phyloP scores from a whole-genome alignment of 1,140 invertebrate species.

The Drosophila varians region DNA sequence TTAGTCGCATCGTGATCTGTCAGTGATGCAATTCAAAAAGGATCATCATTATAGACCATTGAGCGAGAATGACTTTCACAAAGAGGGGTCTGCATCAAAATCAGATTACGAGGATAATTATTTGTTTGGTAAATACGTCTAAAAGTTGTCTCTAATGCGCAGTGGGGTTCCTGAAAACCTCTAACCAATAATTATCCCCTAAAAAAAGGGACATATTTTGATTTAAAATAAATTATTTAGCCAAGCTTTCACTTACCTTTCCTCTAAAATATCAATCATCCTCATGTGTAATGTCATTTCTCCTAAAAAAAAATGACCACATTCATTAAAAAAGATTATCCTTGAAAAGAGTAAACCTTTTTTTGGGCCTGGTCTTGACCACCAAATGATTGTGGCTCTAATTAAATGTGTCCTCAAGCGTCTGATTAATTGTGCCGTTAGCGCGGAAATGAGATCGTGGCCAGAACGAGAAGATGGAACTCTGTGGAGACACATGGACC shows the following conservation, averaged over 20 bases:
- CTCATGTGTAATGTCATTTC: not conserved
- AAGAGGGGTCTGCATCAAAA: slow-evolving; percentile 19
- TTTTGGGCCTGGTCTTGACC: slow-evolving; percentile 43
- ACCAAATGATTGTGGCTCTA: slow-evolving; percentile 57
- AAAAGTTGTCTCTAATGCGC: slow-evolving; percentile 45
- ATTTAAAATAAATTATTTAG: not conserved
- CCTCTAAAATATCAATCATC: not conserved
- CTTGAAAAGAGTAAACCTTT: slow-evolving; percentile 34
- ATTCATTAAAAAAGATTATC: slow-evolving; percentile 13
- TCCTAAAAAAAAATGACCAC: slow-evolving; percentile 6
- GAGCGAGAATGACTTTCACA: slow-evolving; percentile 27
- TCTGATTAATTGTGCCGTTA: slow-evolving; percentile 77
- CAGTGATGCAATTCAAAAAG: slow-evolving; percentile 45
- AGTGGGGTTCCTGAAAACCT: slow-evolving; percentile 10
- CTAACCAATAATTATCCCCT: not conserved
- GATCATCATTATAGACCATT: slow-evolving; percentile 49
- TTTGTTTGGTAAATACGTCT: slow-evolving; percentile 55
- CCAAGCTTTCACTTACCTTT: not conserved
- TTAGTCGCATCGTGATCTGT: not conserved
- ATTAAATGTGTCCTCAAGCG: slow-evolving; percentile 71
- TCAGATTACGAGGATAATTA: slow-evolving; percentile 47
- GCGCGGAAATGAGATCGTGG: slow-evolving; percentile 32
- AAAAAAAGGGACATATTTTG: not conserved
- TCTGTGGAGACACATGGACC: slow-evolving; percentile 54
- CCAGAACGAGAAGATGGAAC: slow-evolving; percentile 21